Base-by-base conservation (phyloP, 2,888 invertebrate genomes). In the Euphydryas editha region DNA sequence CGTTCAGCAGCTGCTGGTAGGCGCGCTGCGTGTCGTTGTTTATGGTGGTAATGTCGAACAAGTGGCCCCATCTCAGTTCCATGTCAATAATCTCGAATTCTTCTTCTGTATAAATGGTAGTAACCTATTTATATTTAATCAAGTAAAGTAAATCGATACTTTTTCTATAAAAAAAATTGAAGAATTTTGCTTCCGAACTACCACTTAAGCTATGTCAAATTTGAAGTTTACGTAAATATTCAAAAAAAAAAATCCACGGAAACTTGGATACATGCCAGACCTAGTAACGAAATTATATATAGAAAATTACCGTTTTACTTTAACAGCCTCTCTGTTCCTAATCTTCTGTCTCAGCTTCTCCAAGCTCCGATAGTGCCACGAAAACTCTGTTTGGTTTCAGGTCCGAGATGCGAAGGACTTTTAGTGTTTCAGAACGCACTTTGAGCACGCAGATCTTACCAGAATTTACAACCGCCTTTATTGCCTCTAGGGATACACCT, bases 361-460 rank as follows among this genome's bases (percentile, higher is more conserved):
- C 37, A 99, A 93, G 79, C 98, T 98, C 30, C 46, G 99, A 99
- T 13, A 99, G 99, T 71, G 98, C 98, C 63, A 99, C 97, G 86
- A 99, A 98, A 76, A 99, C 98, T 44, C 99, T 98, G 92, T 98
- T 99, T 0, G 99, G 99, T 93, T 99, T 99, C 76, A 99, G 93
- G 89, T 99, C 98, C 0, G 99, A 98, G 73, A 95, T 96, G 69
- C 99, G 94, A 69, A 99, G 93, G 73, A 98, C 96, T 92, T 98
- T 97, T 79, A 99, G 93, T 75, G 98, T 98, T 93, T 99, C 97
- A 62, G 99, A 99, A 87, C 99, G 99, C 60, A 99, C 94, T 92
- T 99, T 99, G 70, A 99, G 94, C 36, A 99, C 98, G 93, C 99
- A 99, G 77, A 99, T 99, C 92, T 98, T 98, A 57, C 99, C 99